These are phyloP conservation scores for Uloborus plumipes DNA, from an alignment of 2,888 invertebrate species.

Conservation along the genomic window DNA sequence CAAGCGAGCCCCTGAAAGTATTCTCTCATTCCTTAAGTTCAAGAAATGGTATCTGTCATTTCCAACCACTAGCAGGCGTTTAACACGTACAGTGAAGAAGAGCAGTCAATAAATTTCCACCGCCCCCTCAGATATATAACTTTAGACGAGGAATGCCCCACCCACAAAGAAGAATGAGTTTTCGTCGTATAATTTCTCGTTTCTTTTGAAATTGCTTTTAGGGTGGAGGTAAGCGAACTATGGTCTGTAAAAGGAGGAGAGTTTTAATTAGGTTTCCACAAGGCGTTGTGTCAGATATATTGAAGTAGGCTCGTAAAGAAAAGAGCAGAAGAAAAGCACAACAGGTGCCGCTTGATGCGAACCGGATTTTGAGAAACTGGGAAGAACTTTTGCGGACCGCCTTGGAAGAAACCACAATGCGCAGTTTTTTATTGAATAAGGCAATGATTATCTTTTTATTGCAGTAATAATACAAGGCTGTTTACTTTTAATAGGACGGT, in stretches of 20 bases:
- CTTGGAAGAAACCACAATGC: no score
- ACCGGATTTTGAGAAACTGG: no score
- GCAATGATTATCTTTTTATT: no score
- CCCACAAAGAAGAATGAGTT: constrained; percentile 15
- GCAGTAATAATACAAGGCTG: no score
- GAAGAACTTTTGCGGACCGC: no score
- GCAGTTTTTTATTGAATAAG: no score
- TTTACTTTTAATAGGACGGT: no score
- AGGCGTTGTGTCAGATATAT: constrained; percentile 1
- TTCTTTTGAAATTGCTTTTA: constrained; percentile 37
- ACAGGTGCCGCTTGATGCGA: no score
- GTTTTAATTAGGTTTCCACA: not conserved
- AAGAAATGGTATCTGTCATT: constrained; percentile 2
- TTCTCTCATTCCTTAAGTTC: no score
- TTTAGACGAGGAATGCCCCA: constrained; percentile 6
- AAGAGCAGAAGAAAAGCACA: no score
- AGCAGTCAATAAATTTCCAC: constrained; percentile 35
- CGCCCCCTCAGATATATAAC: constrained; percentile 20
- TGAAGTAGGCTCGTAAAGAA: not conserved
- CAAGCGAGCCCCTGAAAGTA: not conserved
- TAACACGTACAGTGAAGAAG: constrained; percentile 1
- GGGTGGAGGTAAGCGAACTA: constrained; percentile 24
- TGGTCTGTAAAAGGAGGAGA: constrained; percentile 1
- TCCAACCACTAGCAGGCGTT: not conserved
- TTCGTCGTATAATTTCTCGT: constrained; percentile 2